Base-by-base conservation (phyloP, 2,797 vertebrate species). In the Lacerta viridis region DNA sequence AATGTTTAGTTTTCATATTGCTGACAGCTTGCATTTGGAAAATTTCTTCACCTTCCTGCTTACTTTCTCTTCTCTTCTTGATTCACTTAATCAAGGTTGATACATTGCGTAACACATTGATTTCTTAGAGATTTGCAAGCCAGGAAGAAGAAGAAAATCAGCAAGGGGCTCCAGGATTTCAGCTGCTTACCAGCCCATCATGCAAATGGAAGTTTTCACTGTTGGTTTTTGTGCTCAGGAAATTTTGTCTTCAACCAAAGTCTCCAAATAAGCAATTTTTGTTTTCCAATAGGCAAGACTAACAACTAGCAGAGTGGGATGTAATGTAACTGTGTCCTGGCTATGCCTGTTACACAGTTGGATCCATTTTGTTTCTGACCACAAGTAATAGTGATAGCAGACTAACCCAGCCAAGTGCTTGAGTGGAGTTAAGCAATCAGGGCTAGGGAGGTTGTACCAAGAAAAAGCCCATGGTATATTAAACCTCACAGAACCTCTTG, bases 91-190 rank as follows among this genome's bases (percentile, higher is more conserved):
- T 88, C 39, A 17, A 41, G 8, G 4, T 13, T 55, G 66, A 55
- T 0, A 0, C 55, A 68, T 39, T 75, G 17, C 1, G 0, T 2
- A 50, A 71, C 2, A 27, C 0, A 1, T 4, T 43, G 66, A 10
- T 88, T 88, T 87, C 84, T 50, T 55, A 43, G 7, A 7, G 15
- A 20, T 82, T 64, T 81, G 33, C 4, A 1, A 0, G 25, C 36
- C 8, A 2, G 11, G 23, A 25, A 59, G 7, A 8, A 69, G 3
- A 55, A 55, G 13, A 23, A 39, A 33, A 43, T 36, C 15, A 0
- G 2, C 8, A 1, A 0, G 2, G 3, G 29, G 25, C 46, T 77
- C 55, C n/a, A 6, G 0, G 3, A 66, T 66, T 41, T 76, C 5
- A 0, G 13, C 17, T 7, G 8, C 39, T 23, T 33, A 29, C 2